A percentile compares a stretch with the other conserved stretches of the same genome.
These are phyloP conservation scores for Pogona vitticeps DNA, from an alignment of 2,113 vertebrate species.

Conservation along the genomic window DNA sequence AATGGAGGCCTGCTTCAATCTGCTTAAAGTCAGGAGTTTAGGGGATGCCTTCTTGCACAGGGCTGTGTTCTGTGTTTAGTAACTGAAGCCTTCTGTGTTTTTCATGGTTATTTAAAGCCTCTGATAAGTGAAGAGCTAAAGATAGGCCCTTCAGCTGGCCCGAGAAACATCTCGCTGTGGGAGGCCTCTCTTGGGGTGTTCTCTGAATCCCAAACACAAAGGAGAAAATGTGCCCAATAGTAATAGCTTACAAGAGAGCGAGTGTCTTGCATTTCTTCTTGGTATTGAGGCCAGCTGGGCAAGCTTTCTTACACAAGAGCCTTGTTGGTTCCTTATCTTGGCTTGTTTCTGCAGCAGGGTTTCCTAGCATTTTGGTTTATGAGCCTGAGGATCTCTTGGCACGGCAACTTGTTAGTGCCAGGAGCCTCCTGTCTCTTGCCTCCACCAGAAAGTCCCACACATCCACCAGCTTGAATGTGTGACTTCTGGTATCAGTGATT, in stretches of 20 bases:
- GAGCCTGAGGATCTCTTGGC: neutral
- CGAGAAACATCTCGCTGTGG: slow-evolving; percentile 1
- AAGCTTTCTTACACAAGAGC: slow-evolving; percentile 1
- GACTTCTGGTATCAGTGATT: neutral
- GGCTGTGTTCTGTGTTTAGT: neutral
- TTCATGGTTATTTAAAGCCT: slow-evolving; percentile 28
- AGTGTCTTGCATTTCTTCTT: neutral
- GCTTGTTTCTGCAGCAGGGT: neutral
- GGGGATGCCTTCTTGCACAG: rapidly evolving
- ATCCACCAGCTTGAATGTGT: neutral
- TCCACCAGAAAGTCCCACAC: neutral
- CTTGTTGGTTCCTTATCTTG: neutral
- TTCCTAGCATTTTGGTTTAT: neutral
- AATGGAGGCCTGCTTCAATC: neutral
- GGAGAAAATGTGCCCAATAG: neutral
- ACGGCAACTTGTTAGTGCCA: neutral
- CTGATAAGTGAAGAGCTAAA: slow-evolving; percentile 32
- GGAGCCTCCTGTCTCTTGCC: neutral
- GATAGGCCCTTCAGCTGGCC: slow-evolving; percentile 27
- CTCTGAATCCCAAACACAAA: slow-evolving; percentile 20
- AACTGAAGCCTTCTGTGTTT: slow-evolving; percentile 28
- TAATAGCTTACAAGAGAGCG: neutral
- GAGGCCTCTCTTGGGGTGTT: neutral
- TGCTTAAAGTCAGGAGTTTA: rapidly evolving
- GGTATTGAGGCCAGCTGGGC: slow-evolving; percentile 1